Conservation (phyloP, 2,113 vertebrate genomes). For the Polypterus senegalus region DNA sequence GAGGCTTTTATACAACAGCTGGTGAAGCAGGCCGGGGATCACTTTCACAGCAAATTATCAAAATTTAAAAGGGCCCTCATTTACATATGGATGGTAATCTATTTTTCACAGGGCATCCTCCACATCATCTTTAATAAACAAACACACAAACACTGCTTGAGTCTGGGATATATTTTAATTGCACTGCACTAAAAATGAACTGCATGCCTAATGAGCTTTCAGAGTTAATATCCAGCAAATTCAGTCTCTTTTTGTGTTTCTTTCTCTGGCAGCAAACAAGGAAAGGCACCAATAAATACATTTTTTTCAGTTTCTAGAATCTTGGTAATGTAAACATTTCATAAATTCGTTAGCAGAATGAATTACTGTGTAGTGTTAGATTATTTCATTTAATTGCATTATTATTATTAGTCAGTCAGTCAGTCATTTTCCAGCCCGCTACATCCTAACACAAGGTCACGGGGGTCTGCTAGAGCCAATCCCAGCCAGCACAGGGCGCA, state of each 20-base stretch:
- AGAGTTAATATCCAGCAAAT: not conserved
- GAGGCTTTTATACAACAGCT: constrained; percentile 17
- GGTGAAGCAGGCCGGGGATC: constrained; percentile 10
- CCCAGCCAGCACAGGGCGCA: too few relatives aligned
- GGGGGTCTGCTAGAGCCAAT: too few relatives aligned
- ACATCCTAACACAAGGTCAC: too few relatives aligned
- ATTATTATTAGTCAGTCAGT: too few relatives aligned
- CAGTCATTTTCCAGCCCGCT: too few relatives aligned
- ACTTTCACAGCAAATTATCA: constrained; percentile 17
- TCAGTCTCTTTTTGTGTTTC: not conserved
- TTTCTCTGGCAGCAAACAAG: too few relatives aligned
- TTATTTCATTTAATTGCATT: too few relatives aligned
- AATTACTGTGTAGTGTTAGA: too few relatives aligned
- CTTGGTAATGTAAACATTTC: too few relatives aligned
- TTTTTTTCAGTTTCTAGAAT: too few relatives aligned
- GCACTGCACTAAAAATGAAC: constrained; percentile 1
- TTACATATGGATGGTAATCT: constrained; percentile 12
- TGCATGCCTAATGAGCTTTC: constrained; percentile 2
- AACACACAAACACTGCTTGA: constrained; percentile 14
- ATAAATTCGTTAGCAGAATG: too few relatives aligned
- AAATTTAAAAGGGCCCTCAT: constrained; percentile 7
- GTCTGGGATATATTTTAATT: constrained; percentile 6
- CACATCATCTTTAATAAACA: constrained; percentile 7
- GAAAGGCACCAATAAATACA: too few relatives aligned
- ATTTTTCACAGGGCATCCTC: constrained; percentile 2